Conservation (phyloP, 1,140 invertebrate genomes). For the Bacillus rossius region DNA sequence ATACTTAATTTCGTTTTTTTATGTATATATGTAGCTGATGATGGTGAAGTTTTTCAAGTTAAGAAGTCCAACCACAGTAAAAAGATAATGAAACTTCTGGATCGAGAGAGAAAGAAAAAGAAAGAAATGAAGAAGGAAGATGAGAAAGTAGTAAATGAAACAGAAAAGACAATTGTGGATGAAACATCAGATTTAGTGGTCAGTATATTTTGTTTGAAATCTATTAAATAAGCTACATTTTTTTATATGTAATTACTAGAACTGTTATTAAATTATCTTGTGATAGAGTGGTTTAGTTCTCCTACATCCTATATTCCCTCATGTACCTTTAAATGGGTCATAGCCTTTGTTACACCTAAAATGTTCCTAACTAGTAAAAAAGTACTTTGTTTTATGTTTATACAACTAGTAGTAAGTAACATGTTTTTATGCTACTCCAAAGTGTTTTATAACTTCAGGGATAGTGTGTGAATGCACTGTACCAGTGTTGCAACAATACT, state of each 20-base stretch:
- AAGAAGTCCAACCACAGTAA: constrained; percentile 93
- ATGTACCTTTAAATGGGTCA: too few species aligned
- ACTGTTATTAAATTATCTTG: not conserved
- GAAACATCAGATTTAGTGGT: constrained; percentile 46
- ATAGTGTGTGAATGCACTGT: too few species aligned
- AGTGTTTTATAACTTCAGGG: too few species aligned
- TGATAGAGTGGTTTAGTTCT: not conserved
- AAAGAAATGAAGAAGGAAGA: constrained; percentile 57
- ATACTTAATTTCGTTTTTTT: too few species aligned
- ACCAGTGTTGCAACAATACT: too few species aligned
- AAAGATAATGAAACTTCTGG: constrained; percentile 77
- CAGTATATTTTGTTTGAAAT: constrained; percentile 21
- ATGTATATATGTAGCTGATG: constrained; percentile 75
- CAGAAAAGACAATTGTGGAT: constrained; percentile 46
- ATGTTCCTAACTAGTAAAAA: too few species aligned
- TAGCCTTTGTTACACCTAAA: too few species aligned
- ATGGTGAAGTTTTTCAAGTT: constrained; percentile 87
- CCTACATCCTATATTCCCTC: too few species aligned
- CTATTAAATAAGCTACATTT: not conserved
- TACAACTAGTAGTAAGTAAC: too few species aligned
- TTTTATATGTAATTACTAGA: not conserved
- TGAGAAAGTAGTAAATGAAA: constrained; percentile 46
- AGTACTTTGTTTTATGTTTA: too few species aligned
- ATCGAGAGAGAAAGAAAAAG: constrained; percentile 64
- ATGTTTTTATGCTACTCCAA: too few species aligned